Conservation (phyloP, 2,888 invertebrate genomes). For the Calameuta idolon region DNA sequence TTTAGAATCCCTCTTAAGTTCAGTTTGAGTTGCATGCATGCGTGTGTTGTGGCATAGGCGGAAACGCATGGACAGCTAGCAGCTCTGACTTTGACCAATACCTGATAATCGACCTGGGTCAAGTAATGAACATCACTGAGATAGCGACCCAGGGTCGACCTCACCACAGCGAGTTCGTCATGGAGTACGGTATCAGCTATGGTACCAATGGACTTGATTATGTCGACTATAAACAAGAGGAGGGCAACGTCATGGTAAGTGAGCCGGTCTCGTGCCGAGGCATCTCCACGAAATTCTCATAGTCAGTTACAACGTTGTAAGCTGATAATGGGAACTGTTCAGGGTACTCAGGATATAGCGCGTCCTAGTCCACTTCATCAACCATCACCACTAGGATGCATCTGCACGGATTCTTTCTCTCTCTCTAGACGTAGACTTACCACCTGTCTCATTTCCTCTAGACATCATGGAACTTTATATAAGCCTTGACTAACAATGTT, state of each 20-base stretch:
- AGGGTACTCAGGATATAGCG: background rate
- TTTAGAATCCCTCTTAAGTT: slow-evolving; percentile 32
- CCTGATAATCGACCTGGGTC: slow-evolving; percentile 89
- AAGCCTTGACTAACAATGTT: background rate
- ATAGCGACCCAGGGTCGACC: slow-evolving; percentile 92
- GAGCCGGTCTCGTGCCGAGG: background rate
- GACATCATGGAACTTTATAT: background rate
- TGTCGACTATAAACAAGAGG: slow-evolving; percentile 88
- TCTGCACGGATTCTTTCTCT: background rate
- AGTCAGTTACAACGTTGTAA: background rate
- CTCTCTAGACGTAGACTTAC: background rate
- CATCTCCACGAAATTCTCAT: background rate
- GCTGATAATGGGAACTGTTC: background rate
- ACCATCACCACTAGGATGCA: background rate
- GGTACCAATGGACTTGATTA: slow-evolving; percentile 92
- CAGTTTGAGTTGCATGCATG: slow-evolving; percentile 62
- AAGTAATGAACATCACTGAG: slow-evolving; percentile 88
- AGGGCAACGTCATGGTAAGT: slow-evolving; percentile 90
- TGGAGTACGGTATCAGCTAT: slow-evolving; percentile 94
- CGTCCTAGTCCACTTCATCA: background rate
- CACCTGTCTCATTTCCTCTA: background rate
- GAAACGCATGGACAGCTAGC: slow-evolving; percentile 92
- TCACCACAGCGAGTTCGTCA: slow-evolving; percentile 90
- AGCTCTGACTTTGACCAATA: slow-evolving; percentile 94
- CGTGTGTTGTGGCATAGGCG: slow-evolving; percentile 74